Conservation (phyloP, 2,797 vertebrate species). For the Heliangelus exortis region DNA sequence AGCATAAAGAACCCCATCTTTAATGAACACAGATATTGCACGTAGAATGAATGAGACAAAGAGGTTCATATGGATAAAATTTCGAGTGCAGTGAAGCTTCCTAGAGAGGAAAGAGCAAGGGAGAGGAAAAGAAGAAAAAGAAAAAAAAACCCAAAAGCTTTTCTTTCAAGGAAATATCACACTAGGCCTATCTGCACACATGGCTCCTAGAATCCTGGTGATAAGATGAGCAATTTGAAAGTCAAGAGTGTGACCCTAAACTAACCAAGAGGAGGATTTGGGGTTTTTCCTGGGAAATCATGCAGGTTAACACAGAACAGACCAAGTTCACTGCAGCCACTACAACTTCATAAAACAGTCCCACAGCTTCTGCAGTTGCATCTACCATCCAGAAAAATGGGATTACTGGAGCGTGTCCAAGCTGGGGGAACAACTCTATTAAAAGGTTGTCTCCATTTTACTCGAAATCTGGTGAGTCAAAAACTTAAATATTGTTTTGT, state of each 20-base stretch:
- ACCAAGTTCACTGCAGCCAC: rapidly evolving
- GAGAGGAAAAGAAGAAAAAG: neutral
- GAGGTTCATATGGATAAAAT: conserved; percentile 99
- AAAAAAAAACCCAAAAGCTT: neutral
- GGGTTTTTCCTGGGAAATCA: neutral
- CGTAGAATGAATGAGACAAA: conserved; percentile 97
- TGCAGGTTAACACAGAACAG: neutral
- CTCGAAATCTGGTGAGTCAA: neutral
- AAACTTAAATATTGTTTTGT: neutral
- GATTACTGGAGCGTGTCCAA: neutral
- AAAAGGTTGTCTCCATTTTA: neutral
- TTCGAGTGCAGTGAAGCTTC: conserved; percentile 97
- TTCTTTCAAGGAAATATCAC: neutral
- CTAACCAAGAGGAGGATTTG: neutral
- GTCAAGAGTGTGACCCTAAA: neutral
- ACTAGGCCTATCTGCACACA: neutral
- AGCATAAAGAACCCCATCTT: conserved; percentile 92
- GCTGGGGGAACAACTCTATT: neutral
- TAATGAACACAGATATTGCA: conserved; percentile 97
- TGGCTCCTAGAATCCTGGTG: neutral
- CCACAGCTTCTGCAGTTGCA: neutral
- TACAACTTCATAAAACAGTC: neutral
- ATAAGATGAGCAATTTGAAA: neutral
- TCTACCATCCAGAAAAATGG: neutral
- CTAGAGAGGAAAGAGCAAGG: conserved; percentile 66